Evolutionary conservation across 2,797 vertebrate genomes (phyloP).

Genomic region (Diplodus puntazzo): DNA sequence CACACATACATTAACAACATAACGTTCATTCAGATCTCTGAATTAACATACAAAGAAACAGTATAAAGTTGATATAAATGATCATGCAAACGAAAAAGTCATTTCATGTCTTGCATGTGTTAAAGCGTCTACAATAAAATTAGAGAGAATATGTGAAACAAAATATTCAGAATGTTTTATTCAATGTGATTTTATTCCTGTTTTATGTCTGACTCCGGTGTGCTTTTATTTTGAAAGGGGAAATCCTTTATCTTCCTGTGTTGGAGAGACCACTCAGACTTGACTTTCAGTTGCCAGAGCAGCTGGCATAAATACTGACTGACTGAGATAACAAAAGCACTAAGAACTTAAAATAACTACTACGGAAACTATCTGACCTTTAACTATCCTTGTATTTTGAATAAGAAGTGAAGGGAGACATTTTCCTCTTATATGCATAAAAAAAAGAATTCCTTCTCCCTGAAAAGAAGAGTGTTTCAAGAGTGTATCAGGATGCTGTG

Average conservation of each 20-base stretch:
- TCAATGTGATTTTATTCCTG: background rate
- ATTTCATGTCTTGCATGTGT: no score
- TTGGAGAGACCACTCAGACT: background rate
- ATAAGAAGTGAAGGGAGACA: background rate
- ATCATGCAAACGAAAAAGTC: no score
- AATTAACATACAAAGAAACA: no score
- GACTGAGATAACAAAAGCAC: background rate
- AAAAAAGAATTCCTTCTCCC: background rate
- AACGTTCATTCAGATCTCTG: no score
- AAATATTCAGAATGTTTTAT: background rate
- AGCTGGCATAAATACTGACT: constrained; percentile 28
- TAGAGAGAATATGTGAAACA: background rate
- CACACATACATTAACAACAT: no score
- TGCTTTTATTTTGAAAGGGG: constrained; percentile 61
- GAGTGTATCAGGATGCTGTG: background rate
- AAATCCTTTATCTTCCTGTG: background rate
- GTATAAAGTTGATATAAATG: no score
- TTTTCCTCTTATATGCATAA: background rate
- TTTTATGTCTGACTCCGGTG: background rate
- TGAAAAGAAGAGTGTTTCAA: background rate
- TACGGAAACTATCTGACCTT: background rate
- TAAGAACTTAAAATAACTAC: constrained; percentile 9
- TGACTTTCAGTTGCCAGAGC: background rate
- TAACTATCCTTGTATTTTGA: background rate
- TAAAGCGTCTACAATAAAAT: background rate